Evolutionary conservation across 2,888 invertebrate genomes (phyloP), one percentile per base, ranked within the genome.

Genomic region (Drosophila borealis): DNA sequence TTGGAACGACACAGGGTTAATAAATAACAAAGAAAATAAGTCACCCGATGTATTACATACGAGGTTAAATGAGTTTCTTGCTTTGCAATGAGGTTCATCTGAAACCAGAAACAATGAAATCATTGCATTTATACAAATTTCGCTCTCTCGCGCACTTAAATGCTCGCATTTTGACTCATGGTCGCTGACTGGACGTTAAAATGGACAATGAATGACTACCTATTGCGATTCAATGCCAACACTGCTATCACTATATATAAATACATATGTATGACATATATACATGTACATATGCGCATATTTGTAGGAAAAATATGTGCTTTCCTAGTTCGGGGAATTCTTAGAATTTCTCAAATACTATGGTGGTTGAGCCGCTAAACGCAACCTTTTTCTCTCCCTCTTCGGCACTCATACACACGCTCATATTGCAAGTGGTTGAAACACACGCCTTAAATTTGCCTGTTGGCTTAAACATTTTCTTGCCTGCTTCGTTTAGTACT

Each of bases 361-460:
- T 61, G 53, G 67, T 70, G 76, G 62, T 65, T 56, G 62, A 50
- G 37, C 39, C 51, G 36, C 41, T 55, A 37, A 34, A 21, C 57
- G 33, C 45, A 39, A 8, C n/a, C 44, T 57, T 19, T 59, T 46
- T 54, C 44, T 37, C 48, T 19, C 45, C 33, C 51, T 45, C 29
- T 56, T 51, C 29, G 4, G 34, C 33, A n/a, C 34, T 54, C 39
- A 44, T 34, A 57, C 55, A 25, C 61, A 50, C 55, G 25, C 37
- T 13, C 39, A 50, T 55, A 57, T 39, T 78, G 78, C 75, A 78
- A 75, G 74, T 75, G 74, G 79, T 74, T 79, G 74, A 75, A 61
- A 74, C 41, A 62, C 73, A 73, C 76, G 71, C 76, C 82, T 76
- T 67, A 74, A 71, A 68, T 72, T 82, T 60, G 56, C 60, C 46